Evolutionary conservation across 1,140 invertebrate genomes (phyloP).

Genomic region (Ruditapes philippinarum): DNA sequence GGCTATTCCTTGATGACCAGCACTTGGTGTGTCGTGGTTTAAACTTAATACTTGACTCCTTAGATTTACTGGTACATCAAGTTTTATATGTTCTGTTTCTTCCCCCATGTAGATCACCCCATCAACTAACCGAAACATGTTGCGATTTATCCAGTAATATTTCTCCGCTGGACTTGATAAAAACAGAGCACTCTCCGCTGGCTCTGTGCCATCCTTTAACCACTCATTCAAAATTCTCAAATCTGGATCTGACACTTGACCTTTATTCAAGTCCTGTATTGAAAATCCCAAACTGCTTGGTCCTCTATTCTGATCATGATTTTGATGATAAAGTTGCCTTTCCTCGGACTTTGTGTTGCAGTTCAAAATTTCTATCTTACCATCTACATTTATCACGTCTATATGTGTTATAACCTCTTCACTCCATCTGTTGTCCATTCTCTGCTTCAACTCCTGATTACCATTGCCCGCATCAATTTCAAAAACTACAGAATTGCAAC

Average conservation of each 20-base stretch:
- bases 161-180: not conserved
- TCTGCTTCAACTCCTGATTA: not conserved
- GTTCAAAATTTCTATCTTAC: not conserved
- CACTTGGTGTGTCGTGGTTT: not conserved
- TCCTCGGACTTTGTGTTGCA: not conserved
- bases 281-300: constrained; percentile 17
- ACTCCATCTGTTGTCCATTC: not conserved
- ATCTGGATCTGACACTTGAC: not conserved
- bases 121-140: not conserved
- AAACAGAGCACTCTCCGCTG: not conserved
- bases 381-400: not conserved
- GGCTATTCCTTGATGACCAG: constrained; percentile 24
- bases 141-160: constrained; percentile 1
- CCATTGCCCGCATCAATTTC: constrained; percentile 35
- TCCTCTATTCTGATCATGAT: not conserved
- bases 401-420: constrained; percentile 24
- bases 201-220: not conserved
- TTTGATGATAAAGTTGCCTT: not conserved
- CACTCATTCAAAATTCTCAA: not conserved
- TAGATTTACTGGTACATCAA: not conserved
- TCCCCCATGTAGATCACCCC: not conserved
- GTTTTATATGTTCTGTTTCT: not conserved
- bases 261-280: not conserved
- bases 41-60: not conserved
- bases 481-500: not conserved